Percentiles rank a stretch among this genome's conserved stretches.
These are phyloP conservation scores for Oenanthe oenanthe DNA, from an alignment of 2,113 vertebrate genomes.

Conservation along the genomic window DNA sequence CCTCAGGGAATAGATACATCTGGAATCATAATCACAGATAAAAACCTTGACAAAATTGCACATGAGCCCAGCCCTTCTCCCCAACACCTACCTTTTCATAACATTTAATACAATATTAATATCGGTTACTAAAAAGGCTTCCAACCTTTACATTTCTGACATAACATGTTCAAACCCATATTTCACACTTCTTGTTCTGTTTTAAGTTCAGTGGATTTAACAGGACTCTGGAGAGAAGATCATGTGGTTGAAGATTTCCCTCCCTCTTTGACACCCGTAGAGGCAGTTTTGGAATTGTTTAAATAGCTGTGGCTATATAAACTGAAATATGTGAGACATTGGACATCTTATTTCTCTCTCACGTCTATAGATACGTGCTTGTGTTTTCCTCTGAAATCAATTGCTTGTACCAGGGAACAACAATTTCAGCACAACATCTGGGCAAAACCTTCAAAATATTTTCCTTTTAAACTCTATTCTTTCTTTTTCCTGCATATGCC, in stretches of 20 bases:
- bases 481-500: conserved; percentile 25
- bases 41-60: conserved; percentile 82
- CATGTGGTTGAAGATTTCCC: conserved; percentile 77
- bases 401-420: not conserved
- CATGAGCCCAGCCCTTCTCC: conserved; percentile 74
- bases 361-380: not conserved
- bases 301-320: conserved; percentile 63
- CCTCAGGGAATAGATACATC: conserved; percentile 78
- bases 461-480: not conserved
- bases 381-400: not conserved
- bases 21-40: conserved; percentile 83
- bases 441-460: not conserved
- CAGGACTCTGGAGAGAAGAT: conserved; percentile 81
- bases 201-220: conserved; percentile 84
- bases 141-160: conserved; percentile 78
- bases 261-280: conserved; percentile 75
- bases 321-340: not conserved
- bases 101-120: conserved; percentile 85
- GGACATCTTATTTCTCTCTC: conserved; percentile 7
- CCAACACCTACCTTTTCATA: conserved; percentile 75
- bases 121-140: conserved; percentile 78
- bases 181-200: conserved; percentile 82
- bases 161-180: conserved; percentile 80
- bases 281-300: conserved; percentile 76
- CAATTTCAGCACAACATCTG: conserved; percentile 27